Evolutionary conservation across 1,140 invertebrate genomes (phyloP).

Genomic region (Drosophila takahashii): DNA sequence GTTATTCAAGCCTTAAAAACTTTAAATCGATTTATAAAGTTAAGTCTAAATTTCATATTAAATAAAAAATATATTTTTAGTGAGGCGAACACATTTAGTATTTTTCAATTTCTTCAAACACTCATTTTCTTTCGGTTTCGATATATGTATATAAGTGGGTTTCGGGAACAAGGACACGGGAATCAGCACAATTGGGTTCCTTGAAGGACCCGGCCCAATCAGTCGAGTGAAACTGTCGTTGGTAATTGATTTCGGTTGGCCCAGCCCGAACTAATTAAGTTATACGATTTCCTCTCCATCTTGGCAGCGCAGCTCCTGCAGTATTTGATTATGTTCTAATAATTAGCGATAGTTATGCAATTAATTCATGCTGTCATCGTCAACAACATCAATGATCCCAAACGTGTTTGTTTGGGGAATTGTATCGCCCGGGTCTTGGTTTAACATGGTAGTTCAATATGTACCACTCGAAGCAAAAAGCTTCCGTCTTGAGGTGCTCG

Average conservation of each 20-base stretch:
- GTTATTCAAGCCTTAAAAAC: too few species aligned
- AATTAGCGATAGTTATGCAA: constrained; percentile 48
- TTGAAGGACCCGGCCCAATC: constrained; percentile 32
- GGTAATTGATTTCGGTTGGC: constrained; percentile 67
- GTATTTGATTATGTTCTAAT: constrained; percentile 44
- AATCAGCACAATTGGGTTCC: constrained; percentile 24
- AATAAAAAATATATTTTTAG: too few species aligned
- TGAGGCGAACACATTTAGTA: too few species aligned
- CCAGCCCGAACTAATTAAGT: constrained; percentile 58
- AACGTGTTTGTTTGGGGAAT: constrained; percentile 32
- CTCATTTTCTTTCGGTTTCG: neutral
- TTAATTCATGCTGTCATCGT: constrained; percentile 35
- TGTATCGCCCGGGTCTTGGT: constrained; percentile 8
- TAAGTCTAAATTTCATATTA: too few species aligned
- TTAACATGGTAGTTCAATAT: constrained; percentile 27
- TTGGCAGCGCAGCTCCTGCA: constrained; percentile 1
- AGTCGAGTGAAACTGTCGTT: constrained; percentile 43
- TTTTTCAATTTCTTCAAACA: too few species aligned
- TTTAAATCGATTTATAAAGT: too few species aligned
- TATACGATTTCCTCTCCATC: constrained; percentile 67
- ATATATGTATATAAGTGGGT: constrained; percentile 4
- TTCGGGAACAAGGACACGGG: constrained; percentile 41
- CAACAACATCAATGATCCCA: constrained; percentile 6
- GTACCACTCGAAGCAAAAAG: constrained; percentile 68
- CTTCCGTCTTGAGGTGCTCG: constrained; percentile 12